Conservation (phyloP, 2,797 vertebrate genomes). For the Anas georgica region DNA sequence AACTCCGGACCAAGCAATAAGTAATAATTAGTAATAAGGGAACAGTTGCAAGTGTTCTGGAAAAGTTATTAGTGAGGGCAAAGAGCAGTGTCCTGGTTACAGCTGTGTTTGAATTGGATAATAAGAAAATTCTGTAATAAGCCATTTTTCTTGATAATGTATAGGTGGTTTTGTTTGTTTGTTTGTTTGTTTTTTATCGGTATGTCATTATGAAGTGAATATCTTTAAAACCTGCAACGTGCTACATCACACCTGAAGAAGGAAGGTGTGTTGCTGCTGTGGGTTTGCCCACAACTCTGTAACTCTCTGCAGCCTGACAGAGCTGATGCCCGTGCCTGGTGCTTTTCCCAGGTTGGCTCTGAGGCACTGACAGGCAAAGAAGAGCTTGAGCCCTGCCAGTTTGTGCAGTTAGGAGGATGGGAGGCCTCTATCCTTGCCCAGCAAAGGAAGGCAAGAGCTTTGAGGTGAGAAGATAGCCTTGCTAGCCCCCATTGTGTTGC, state of each 20-base stretch:
- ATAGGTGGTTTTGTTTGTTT: too few relatives aligned
- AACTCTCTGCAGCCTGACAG: not conserved
- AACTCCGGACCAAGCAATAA: not conserved
- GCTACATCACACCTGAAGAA: not conserved
- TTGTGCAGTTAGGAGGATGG: accelerated
- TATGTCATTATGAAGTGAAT: not conserved
- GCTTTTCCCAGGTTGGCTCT: not conserved
- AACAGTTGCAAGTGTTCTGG: not conserved
- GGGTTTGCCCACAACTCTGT: accelerated
- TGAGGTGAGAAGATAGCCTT: not conserved
- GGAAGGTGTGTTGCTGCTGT: not conserved
- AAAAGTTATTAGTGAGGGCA: accelerated
- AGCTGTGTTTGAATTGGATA: not conserved
- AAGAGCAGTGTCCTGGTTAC: accelerated
- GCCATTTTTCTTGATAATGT: not conserved
- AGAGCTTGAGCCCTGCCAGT: not conserved
- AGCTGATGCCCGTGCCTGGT: accelerated
- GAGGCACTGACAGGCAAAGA: not conserved
- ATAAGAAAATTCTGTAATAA: not conserved
- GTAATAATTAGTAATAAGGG: not conserved
- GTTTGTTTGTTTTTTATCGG: not conserved
- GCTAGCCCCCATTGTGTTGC: too few relatives aligned
- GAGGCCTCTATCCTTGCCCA: not conserved
- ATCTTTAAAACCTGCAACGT: not conserved
- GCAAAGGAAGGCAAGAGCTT: not conserved